These are phyloP conservation scores for Brachionus asplanchnoidis DNA, from an alignment of 1,140 invertebrate genomes.

Conservation along the genomic window DNA sequence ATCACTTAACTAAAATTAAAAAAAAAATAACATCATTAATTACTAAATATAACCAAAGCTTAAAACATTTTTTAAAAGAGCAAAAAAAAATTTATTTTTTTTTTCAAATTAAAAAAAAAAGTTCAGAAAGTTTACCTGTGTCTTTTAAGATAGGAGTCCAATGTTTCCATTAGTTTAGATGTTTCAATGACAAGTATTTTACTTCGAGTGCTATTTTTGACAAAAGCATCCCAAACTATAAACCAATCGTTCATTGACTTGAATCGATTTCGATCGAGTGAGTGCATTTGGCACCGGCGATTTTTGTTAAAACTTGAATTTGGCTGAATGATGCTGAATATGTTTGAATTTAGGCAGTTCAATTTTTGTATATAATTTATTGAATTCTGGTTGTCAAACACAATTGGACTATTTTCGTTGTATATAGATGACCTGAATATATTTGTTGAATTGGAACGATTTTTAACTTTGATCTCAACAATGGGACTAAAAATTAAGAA, in stretches of 20 bases:
- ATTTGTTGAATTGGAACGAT: not conserved
- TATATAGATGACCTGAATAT: not conserved
- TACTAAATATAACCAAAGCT: no score
- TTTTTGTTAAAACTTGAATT: conserved; percentile 21
- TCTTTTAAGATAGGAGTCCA: conserved; percentile 81
- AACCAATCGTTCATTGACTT: conserved; percentile 29
- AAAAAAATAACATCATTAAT: no score
- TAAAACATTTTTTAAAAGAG: no score
- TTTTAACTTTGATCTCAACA: not conserved
- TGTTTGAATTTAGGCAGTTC: not conserved
- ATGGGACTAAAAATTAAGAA: not conserved
- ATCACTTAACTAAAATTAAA: no score
- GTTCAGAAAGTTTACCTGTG: conserved; percentile 63
- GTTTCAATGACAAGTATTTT: conserved; percentile 79
- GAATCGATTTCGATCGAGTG: conserved; percentile 7
- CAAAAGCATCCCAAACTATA: conserved; percentile 76
- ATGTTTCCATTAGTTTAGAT: conserved; percentile 71
- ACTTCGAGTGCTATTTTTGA: conserved; percentile 69
- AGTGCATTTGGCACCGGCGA: conserved; percentile 32
- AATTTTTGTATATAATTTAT: not conserved
- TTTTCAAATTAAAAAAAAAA: not conserved
- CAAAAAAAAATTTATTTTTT: no score
- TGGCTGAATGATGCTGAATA: not conserved
- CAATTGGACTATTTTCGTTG: not conserved
- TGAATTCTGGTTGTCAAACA: not conserved